These are phyloP conservation scores for Plecotus auritus DNA, from an alignment of 2,113 vertebrate species.

Conservation along the genomic window DNA sequence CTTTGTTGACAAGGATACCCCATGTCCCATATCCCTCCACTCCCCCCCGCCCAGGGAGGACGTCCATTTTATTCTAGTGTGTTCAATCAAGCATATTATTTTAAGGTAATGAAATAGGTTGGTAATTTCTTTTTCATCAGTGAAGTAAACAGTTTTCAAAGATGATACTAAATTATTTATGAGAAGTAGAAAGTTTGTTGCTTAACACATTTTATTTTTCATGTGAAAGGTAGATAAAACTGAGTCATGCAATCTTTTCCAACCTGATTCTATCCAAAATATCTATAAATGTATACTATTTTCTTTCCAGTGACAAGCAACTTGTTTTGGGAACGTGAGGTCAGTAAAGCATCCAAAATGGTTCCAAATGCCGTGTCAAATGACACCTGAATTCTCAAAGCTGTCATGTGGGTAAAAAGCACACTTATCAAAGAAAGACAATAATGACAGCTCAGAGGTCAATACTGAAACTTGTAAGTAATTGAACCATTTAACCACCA, in stretches of 20 bases:
- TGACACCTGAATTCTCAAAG: constrained; percentile 43
- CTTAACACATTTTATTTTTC: constrained; percentile 20
- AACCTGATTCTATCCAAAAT: constrained; percentile 14
- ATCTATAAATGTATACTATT: constrained; percentile 45
- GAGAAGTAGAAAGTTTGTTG: background rate
- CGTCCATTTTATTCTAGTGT: background rate
- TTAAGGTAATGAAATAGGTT: constrained; percentile 21
- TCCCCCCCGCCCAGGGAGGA: background rate
- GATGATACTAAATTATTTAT: background rate
- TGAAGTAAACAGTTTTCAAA: background rate
- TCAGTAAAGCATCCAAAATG: constrained; percentile 52
- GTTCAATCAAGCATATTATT: background rate
- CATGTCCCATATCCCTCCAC: too few species aligned
- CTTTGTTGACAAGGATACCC: background rate
- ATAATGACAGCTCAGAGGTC: constrained; percentile 62
- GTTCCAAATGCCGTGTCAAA: constrained; percentile 47
- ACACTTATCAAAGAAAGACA: constrained; percentile 63
- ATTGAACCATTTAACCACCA: constrained; percentile 69
- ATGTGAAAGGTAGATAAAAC: background rate
- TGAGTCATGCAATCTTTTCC: background rate
- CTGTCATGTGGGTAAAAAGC: constrained; percentile 54
- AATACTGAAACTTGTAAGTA: constrained; percentile 52
- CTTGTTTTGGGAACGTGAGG: constrained; percentile 18
- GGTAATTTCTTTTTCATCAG: background rate
- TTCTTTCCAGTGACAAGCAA: constrained; percentile 34